Evolutionary conservation across 2,113 vertebrate species (phyloP).

Genomic region (Aplodontia rufa): DNA sequence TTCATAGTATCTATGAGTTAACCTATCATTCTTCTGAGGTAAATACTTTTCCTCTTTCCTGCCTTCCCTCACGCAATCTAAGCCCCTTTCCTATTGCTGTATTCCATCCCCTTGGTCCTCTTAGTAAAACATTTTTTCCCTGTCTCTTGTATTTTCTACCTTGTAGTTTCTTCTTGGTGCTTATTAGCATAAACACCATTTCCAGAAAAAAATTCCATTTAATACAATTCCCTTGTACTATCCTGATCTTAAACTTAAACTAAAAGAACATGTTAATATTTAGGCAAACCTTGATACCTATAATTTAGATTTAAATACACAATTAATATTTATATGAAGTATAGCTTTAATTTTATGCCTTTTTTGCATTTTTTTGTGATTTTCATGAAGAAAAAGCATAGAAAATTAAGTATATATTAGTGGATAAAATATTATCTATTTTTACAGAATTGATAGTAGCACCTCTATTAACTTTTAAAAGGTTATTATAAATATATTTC

Average conservation of each 20-base stretch:
- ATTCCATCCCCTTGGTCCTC: background rate
- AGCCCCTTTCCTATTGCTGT: background rate
- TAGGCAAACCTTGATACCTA: background rate
- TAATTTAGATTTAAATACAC: background rate
- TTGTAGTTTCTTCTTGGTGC: background rate
- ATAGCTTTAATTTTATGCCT: background rate
- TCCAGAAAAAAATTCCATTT: background rate
- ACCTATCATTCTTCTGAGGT: background rate
- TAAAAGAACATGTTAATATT: background rate
- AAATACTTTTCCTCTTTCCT: background rate
- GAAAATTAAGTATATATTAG: background rate
- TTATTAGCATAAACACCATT: background rate
- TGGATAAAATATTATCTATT: background rate
- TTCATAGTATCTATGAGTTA: background rate
- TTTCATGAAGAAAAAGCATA: background rate
- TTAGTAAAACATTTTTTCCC: background rate
- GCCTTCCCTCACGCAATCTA: background rate
- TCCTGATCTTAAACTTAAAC: background rate
- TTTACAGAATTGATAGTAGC: background rate
- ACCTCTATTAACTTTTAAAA: slow-evolving; percentile 46
- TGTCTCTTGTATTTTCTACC: background rate
- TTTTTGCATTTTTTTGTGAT: background rate
- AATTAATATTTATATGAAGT: background rate
- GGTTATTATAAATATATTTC: slow-evolving; percentile 40
- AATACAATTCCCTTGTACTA: background rate